phyloP scores from a whole-genome alignment of 1,140 invertebrate genomes.

The Ips typographus region DNA sequence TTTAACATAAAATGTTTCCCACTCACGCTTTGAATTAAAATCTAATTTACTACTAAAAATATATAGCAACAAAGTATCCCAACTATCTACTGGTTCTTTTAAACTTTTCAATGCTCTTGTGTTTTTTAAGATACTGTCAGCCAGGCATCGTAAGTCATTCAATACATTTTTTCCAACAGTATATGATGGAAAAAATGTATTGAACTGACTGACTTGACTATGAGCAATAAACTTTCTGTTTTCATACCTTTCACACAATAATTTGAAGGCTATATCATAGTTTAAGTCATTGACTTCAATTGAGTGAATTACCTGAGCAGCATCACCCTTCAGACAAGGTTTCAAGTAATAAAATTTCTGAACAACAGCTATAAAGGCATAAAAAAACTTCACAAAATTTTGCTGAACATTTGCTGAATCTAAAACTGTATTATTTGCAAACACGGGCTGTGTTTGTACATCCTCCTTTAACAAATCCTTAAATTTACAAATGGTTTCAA shows the following conservation, averaged over 20 bases:
- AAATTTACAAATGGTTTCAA: too few relatives aligned
- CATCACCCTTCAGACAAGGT: conserved; percentile 33
- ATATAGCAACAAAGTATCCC: conserved; percentile 40
- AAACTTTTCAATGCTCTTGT: conserved; percentile 13
- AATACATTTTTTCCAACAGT: conserved; percentile 23
- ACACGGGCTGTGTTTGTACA: too few relatives aligned
- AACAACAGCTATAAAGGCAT: conserved; percentile 20
- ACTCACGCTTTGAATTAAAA: conserved; percentile 5
- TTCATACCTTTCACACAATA: conserved; percentile 40
- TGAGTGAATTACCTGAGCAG: conserved; percentile 32
- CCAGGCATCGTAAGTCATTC: conserved; percentile 16
- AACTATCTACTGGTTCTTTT: conserved; percentile 1
- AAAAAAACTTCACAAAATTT: conserved; percentile 1
- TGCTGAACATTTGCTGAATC: too few relatives aligned
- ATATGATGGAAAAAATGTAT: conserved; percentile 30
- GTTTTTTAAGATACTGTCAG: conserved; percentile 36
- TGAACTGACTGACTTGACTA: conserved; percentile 28
- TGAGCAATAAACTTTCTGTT: conserved; percentile 40
- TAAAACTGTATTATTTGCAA: too few relatives aligned
- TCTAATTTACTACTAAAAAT: conserved; percentile 22
- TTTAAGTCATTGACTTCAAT: conserved; percentile 38
- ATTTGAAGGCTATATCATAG: conserved; percentile 40
- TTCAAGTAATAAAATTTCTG: conserved; percentile 40
- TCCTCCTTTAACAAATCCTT: too few relatives aligned
- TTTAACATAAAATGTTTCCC: conserved; percentile 3